A percentile compares a stretch with the other conserved stretches of the same genome.
Evolutionary conservation across 2,797 vertebrate species (phyloP).

Genomic region (Tauraco hartlaubi): DNA sequence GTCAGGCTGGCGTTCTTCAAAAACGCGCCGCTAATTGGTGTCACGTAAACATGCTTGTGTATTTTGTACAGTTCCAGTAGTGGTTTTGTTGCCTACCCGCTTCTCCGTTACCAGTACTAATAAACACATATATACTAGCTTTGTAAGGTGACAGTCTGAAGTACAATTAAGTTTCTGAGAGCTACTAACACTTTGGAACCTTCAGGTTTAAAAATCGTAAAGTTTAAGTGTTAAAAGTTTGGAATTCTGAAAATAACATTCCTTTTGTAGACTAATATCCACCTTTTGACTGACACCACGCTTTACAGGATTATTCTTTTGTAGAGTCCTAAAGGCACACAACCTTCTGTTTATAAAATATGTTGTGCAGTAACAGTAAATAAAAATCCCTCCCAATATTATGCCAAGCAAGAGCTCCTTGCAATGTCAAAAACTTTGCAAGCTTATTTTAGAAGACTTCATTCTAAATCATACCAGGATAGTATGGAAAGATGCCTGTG

Average conservation of each 20-base stretch:
- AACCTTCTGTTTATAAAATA: background rate
- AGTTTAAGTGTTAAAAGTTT: background rate
- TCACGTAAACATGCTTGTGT: background rate
- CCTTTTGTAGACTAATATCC: background rate
- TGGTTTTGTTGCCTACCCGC: background rate
- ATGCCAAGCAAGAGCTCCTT: background rate
- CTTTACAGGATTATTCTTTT: background rate
- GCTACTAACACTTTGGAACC: background rate
- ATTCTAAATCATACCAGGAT: background rate
- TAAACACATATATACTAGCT: background rate
- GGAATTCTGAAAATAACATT: background rate
- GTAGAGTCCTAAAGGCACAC: background rate
- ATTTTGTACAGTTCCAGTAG: background rate
- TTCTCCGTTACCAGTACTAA: background rate
- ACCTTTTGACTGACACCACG: background rate
- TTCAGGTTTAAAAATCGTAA: background rate
- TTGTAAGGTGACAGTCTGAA: background rate
- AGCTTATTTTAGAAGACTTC: background rate
- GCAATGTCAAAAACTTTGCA: background rate
- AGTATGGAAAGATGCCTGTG: background rate
- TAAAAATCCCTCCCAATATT: background rate
- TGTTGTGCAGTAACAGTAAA: background rate
- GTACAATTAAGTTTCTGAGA: background rate
- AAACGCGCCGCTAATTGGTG: background rate
- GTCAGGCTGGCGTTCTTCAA: constrained; percentile 41